phyloP scores from a whole-genome alignment of 2,888 invertebrate genomes.

The Hoplodrina blanda region DNA sequence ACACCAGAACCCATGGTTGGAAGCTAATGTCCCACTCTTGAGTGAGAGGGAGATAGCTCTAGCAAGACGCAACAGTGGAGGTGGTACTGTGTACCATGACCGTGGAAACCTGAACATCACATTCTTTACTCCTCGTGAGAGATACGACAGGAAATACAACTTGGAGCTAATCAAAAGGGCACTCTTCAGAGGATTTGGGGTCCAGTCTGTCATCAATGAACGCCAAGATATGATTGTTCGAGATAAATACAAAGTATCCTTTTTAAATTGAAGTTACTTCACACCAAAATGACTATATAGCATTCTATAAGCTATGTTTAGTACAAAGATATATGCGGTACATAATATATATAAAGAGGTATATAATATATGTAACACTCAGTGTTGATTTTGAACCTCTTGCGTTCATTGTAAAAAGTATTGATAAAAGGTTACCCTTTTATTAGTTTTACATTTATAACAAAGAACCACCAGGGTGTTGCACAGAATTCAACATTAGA shows the following conservation, averaged over 20 bases:
- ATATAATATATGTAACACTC: too few relatives aligned
- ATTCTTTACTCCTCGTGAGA: conserved; percentile 96
- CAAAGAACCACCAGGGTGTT: neutral
- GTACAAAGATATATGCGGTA: neutral
- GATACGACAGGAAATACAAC: conserved; percentile 96
- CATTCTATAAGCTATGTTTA: neutral
- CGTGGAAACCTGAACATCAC: conserved; percentile 97
- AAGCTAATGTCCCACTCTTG: conserved; percentile 94
- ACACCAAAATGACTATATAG: neutral
- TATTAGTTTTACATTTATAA: neutral
- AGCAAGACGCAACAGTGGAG: conserved; percentile 98
- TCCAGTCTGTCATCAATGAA: conserved; percentile 94
- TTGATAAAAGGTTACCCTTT: neutral
- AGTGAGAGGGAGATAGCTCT: conserved; percentile 93
- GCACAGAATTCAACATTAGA: neutral
- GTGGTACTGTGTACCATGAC: conserved; percentile 99
- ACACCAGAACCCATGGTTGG: conserved; percentile 99
- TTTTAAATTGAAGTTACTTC: conserved; percentile 55
- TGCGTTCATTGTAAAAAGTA: neutral
- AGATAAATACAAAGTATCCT: conserved; percentile 94
- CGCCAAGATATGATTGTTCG: conserved; percentile 97
- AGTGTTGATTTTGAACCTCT: neutral
- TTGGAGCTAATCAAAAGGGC: conserved; percentile 96
- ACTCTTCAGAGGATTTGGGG: conserved; percentile 95
- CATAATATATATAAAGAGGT: neutral